These are phyloP conservation scores for Micromesistius poutassou DNA, from an alignment of 2,797 vertebrate species.

Conservation along the genomic window DNA sequence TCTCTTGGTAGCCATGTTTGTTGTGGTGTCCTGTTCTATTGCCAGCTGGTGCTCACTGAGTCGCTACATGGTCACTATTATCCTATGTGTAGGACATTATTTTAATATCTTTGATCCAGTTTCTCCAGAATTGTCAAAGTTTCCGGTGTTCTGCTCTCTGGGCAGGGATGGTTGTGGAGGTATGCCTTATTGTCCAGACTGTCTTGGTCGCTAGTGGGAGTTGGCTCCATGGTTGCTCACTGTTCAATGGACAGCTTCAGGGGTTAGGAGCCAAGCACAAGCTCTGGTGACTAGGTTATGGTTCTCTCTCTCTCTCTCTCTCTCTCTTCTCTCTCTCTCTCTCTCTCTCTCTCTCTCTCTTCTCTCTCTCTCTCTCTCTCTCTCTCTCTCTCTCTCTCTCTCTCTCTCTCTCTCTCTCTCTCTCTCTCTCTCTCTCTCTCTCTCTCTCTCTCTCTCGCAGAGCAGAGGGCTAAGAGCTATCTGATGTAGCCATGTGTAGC, in stretches of 20 bases:
- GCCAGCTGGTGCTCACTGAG: background rate
- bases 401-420: background rate
- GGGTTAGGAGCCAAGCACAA: no score
- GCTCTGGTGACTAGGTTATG: background rate
- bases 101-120: background rate
- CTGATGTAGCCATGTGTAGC: background rate
- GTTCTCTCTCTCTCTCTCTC: background rate
- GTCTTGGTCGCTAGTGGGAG: background rate
- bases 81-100: background rate
- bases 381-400: conserved; percentile 1
- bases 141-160: background rate
- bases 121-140: background rate
- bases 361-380: background rate
- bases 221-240: background rate
- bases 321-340: conserved; percentile 2
- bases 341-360: background rate
- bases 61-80: background rate
- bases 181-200: background rate
- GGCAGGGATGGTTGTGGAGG: background rate
- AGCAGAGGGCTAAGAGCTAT: background rate
- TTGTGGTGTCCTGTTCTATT: background rate
- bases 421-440: background rate
- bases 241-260: background rate
- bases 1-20: background rate
- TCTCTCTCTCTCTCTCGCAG: background rate